phyloP scores from a whole-genome alignment of 2,797 vertebrate species.

The Rhynchotus rufescens region DNA sequence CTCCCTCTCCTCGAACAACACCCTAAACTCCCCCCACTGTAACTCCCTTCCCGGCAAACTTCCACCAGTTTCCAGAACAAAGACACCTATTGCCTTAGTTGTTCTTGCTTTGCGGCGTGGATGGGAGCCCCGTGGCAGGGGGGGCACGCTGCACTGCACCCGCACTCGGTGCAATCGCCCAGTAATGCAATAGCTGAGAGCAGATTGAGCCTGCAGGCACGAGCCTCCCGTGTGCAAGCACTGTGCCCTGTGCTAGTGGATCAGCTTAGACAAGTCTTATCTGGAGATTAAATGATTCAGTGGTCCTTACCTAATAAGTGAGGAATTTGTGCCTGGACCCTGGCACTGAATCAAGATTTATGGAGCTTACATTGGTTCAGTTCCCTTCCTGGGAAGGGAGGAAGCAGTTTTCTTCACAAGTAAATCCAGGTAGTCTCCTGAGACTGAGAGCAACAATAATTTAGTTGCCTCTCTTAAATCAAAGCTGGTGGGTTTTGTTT shows the following conservation, averaged over 20 bases:
- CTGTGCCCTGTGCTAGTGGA: not conserved
- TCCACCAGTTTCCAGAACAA: not conserved
- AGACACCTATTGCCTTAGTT: not conserved
- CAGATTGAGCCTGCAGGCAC: not conserved
- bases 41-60: not conserved
- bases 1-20: not conserved
- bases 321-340: conserved; percentile 58
- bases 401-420: not conserved
- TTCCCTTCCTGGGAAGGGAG: conserved; percentile 32
- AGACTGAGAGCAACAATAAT: not conserved
- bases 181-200: not conserved
- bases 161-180: not conserved
- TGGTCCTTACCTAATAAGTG: conserved; percentile 66
- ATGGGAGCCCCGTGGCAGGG: accelerated
- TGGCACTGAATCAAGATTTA: conserved; percentile 40
- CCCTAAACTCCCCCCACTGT: not conserved
- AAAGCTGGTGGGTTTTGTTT: not conserved
- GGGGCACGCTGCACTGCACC: not conserved
- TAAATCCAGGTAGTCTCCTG: conserved; percentile 30
- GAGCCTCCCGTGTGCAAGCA: not conserved
- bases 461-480: not conserved
- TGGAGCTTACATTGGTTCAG: conserved; percentile 40
- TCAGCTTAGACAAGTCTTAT: conserved; percentile 59
- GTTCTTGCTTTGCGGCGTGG: accelerated
- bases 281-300: conserved; percentile 68